phyloP scores from a whole-genome alignment of 2,113 vertebrate species.

The Thomomys bottae region DNA sequence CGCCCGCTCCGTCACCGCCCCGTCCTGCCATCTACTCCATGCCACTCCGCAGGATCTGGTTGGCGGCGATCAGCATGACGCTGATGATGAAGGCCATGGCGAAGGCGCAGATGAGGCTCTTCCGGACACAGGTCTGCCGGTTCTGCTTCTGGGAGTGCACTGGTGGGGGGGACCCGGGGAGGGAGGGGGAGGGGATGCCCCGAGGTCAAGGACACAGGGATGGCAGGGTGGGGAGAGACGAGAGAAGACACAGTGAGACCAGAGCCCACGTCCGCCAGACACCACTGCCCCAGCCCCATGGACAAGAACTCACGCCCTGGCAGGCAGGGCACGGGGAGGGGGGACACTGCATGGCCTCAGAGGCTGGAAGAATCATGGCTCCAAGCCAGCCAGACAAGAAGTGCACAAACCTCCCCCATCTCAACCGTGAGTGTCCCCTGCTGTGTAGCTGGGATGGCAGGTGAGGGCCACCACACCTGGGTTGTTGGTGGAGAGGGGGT shows the following conservation, averaged over 20 bases:
- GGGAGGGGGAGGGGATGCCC: background rate
- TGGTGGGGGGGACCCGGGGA: constrained; percentile 75
- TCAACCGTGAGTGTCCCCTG: background rate
- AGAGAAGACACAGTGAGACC: constrained; percentile 29
- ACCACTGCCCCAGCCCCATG: no score
- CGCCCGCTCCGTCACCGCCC: background rate
- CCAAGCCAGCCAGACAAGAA: no score
- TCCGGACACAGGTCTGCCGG: constrained; percentile 98
- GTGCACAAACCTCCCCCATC: background rate
- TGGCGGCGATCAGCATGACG: constrained; percentile 99
- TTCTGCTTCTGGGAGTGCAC: constrained; percentile 99
- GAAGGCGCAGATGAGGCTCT: constrained; percentile 99
- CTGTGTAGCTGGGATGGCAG: no score
- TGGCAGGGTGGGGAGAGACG: background rate
- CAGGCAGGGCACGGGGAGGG: no score
- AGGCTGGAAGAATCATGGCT: no score
- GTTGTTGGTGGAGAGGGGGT: no score
- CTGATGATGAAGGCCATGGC: constrained; percentile 99
- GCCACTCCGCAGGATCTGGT: constrained; percentile 99
- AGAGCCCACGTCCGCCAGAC: no score
- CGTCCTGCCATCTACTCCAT: constrained; percentile 91
- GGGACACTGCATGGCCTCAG: background rate
- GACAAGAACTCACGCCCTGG: no score
- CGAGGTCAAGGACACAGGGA: background rate
- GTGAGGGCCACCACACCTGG: no score